Conservation (phyloP, 1,140 invertebrate species). For the Camponotus floridanus region DNA sequence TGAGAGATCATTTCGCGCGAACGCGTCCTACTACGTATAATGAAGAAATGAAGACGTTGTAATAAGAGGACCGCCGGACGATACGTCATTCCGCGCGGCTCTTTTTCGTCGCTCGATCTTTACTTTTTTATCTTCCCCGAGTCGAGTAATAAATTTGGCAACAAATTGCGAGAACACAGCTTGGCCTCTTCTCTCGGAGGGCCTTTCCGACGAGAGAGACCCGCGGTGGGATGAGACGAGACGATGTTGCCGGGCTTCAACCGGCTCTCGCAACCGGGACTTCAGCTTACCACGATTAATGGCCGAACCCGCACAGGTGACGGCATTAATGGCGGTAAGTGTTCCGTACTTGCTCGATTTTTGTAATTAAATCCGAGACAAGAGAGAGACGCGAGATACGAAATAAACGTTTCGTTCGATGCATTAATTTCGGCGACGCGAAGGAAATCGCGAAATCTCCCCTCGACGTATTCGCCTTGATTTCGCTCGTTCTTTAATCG, state of each 20-base stretch:
- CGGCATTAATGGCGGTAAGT: conserved; percentile 74
- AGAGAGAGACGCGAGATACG: neutral
- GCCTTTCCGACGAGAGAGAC: conserved; percentile 41
- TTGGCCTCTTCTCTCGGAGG: conserved; percentile 62
- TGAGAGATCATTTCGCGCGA: conserved; percentile 27
- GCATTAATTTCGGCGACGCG: conserved; percentile 41
- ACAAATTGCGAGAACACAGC: conserved; percentile 77
- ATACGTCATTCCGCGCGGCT: conserved; percentile 71
- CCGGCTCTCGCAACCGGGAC: conserved; percentile 68
- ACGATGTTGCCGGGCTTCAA: conserved; percentile 65
- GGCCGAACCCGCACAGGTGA: conserved; percentile 70
- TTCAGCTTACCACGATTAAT: conserved; percentile 70
- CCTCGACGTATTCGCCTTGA: conserved; percentile 34
- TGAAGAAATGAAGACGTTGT: conserved; percentile 67
- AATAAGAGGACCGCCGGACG: conserved; percentile 64
- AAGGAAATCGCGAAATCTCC: conserved; percentile 25
- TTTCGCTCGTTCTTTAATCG: conserved; percentile 41
- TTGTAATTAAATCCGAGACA: conserved; percentile 55
- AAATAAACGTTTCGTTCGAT: conserved; percentile 29
- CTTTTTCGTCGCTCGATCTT: conserved; percentile 67
- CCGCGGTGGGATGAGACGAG: conserved; percentile 61
- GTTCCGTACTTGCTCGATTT: conserved; percentile 72
- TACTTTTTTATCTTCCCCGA: conserved; percentile 67
- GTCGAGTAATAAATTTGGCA: conserved; percentile 75
- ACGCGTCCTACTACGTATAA: neutral